Base-by-base conservation (phyloP, 1,140 invertebrate species). In the Listronotus oregonensis region DNA sequence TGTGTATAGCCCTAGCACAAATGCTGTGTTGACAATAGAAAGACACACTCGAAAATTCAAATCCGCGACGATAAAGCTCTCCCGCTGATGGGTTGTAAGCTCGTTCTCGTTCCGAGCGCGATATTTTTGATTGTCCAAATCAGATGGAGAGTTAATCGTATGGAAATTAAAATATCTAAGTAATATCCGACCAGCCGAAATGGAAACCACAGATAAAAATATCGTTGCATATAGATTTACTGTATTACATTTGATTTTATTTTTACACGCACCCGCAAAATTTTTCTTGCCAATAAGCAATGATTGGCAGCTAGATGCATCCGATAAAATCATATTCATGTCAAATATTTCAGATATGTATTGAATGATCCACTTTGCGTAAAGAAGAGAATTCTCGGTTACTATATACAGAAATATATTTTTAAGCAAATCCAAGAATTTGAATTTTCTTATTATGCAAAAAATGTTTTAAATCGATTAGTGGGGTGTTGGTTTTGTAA, bases 81-180 rank as follows among this genome's bases (percentile, higher is more conserved):
- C 60, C 61, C 27, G 37, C 49, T 61, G 65, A 61, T 57, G 58
- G 59, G 50, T 57, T 42, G 42, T 55, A 51, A 66, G 47, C 52
- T 39, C 65, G 34, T 47, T 67, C 49, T 60, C 62, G 54, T 44
- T 56, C 31, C 60, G 43, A 57, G 46, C 46, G 31, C 44, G 64
- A 66, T 57, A 61, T 50, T 67, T 62, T 49, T 61, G 56, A 66
- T 61, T 57, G 57, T 58, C 40, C 64, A 56, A 71, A 68, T 70
- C 68, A 70, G 66, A 71, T 68, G 63, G 62, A 61, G 66, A 71
- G 69, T 68, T 71, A 71, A 71, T 71, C 69, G 69, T 65, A 71
- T 71, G 69, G 69, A 71, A 71, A 71, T 71, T 71, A 66, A 68
- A 71, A 71, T 71, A 71, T 71, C 69, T 71, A 68, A 68, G 69